Conservation (phyloP, 2,888 invertebrate species). For the Abscondita cerata region DNA sequence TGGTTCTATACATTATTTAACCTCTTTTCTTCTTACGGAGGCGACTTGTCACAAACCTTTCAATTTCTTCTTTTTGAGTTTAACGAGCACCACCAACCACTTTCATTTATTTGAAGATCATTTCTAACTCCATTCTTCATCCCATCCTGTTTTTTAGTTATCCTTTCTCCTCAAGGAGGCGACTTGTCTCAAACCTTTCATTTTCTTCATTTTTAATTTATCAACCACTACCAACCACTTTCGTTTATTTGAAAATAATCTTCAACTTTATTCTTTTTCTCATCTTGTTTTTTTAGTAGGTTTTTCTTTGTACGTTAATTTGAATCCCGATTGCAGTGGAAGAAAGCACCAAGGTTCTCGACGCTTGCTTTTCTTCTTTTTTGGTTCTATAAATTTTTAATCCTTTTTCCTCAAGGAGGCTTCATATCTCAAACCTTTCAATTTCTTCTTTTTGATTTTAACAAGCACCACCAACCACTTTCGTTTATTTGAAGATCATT, state of each 20-base stretch:
- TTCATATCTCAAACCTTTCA: neutral
- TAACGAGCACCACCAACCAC: neutral
- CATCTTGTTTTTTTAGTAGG: neutral
- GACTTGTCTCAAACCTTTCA: neutral
- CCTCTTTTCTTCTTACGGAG: no score
- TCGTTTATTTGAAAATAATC: no score
- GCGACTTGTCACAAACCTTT: neutral
- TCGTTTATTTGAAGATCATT: no score
- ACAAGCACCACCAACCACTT: neutral
- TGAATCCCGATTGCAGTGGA: conserved; percentile 79
- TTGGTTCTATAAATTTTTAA: no score
- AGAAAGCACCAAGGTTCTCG: conserved; percentile 83
- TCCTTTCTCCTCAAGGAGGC: no score
- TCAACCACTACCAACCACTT: neutral
- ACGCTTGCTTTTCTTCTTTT: no score
- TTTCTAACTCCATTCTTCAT: neutral
- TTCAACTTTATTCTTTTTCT: neutral
- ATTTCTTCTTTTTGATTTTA: neutral
- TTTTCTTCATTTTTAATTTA: neutral
- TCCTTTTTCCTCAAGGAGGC: no score
- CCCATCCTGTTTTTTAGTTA: neutral
- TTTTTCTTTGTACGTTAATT: conserved; percentile 5
- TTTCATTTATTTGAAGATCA: no score
- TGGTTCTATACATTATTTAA: no score
- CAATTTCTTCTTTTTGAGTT: neutral